Evolutionary conservation across 2,888 invertebrate genomes (phyloP).

Genomic region (Norana najaformis): DNA sequence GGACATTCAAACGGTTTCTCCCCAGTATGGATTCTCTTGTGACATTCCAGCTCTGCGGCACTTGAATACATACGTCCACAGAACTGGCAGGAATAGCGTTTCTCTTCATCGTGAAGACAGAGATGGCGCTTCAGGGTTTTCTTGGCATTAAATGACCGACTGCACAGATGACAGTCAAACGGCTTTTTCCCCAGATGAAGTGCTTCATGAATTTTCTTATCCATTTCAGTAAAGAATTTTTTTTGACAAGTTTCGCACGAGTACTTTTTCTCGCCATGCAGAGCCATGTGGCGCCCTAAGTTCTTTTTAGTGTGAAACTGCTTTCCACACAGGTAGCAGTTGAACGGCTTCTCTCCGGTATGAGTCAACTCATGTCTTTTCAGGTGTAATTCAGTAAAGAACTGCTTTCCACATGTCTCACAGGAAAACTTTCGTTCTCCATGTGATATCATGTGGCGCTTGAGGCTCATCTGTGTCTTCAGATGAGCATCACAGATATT

Average conservation of each 20-base stretch:
- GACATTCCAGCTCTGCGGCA: neutral
- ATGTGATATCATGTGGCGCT: neutral
- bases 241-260: neutral
- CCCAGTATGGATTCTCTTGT: neutral
- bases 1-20: conserved; percentile 15
- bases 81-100: neutral
- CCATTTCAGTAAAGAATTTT: neutral
- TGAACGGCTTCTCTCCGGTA: conserved; percentile 5
- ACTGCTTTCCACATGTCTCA: conserved; percentile 15
- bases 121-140: neutral
- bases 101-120: neutral
- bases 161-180: conserved; percentile 2
- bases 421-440: conserved; percentile 14
- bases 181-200: neutral
- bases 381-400: neutral
- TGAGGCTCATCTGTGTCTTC: conserved; percentile 9
- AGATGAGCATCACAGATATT: neutral
- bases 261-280: conserved; percentile 10
- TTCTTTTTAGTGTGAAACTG: conserved; percentile 14
- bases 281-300: neutral
- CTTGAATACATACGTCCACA: conserved; percentile 14
- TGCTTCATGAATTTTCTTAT: neutral
- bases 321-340: neutral
- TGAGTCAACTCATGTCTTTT: neutral
- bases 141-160: neutral